A percentile compares a stretch with the other conserved stretches of the same genome.
Conservation (phyloP, 1,140 invertebrate species). For the Tetramorium simillimum region DNA sequence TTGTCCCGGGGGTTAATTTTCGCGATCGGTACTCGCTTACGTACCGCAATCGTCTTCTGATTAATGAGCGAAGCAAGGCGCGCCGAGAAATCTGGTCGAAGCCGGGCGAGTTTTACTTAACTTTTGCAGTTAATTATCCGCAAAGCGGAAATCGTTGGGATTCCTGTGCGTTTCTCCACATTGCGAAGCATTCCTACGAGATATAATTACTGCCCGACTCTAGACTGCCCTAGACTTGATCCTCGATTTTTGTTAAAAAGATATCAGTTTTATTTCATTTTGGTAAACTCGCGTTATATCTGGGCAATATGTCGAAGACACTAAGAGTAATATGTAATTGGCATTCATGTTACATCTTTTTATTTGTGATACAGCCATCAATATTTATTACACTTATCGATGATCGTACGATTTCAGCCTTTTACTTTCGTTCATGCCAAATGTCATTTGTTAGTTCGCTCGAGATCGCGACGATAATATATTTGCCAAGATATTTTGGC, state of each 20-base stretch:
- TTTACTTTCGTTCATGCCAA: background rate
- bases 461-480: background rate
- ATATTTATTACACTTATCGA: background rate
- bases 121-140: conserved; percentile 54
- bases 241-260: conserved; percentile 8
- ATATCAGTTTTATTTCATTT: background rate
- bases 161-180: conserved; percentile 22
- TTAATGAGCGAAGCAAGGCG: conserved; percentile 6
- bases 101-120: conserved; percentile 10
- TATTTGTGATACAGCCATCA: background rate
- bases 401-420: background rate
- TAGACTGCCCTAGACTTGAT: background rate
- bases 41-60: background rate
- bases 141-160: conserved; percentile 14
- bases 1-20: background rate
- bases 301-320: background rate
- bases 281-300: background rate
- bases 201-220: conserved; percentile 13
- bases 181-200: conserved; percentile 23
- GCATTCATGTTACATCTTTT: no score
- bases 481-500: background rate
- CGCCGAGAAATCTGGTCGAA: background rate
- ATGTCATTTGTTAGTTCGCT: background rate
- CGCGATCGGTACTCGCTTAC: background rate
- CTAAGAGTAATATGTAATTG: background rate